Conservation (phyloP, 1,140 invertebrate species). For the Brevipalpus yothersi region DNA sequence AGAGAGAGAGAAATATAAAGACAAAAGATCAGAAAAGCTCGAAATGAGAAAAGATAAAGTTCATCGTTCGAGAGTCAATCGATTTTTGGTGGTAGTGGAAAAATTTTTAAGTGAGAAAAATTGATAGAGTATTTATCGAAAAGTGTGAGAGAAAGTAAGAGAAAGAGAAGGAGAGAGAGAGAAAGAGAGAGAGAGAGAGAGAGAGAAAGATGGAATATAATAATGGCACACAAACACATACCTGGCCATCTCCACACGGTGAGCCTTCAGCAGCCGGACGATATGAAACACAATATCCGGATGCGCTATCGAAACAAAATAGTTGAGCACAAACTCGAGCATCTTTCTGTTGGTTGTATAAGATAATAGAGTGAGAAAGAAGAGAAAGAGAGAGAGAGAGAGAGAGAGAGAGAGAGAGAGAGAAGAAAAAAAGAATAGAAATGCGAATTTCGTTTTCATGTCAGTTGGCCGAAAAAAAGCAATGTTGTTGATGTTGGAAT, state of each 20-base stretch:
- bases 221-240: conserved; percentile 21
- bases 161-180: neutral
- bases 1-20: too few relatives aligned
- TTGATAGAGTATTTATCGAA: neutral
- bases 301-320: conserved; percentile 78
- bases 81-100: neutral
- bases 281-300: conserved; percentile 83
- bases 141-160: neutral
- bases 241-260: conserved; percentile 72
- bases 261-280: conserved; percentile 79
- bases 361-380: neutral
- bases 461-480: too few relatives aligned
- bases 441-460: too few relatives aligned
- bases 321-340: conserved; percentile 79
- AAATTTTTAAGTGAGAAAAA: neutral
- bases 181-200: neutral
- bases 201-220: neutral
- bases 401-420: neutral
- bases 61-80: too few relatives aligned
- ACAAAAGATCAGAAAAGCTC: too few relatives aligned
- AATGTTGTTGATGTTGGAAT: too few relatives aligned
- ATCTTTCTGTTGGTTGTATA: conserved; percentile 39
- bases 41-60: too few relatives aligned
- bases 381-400: neutral
- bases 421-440: neutral